phyloP scores from a whole-genome alignment of 2,113 vertebrate genomes.

The Plectropomus leopardus region DNA sequence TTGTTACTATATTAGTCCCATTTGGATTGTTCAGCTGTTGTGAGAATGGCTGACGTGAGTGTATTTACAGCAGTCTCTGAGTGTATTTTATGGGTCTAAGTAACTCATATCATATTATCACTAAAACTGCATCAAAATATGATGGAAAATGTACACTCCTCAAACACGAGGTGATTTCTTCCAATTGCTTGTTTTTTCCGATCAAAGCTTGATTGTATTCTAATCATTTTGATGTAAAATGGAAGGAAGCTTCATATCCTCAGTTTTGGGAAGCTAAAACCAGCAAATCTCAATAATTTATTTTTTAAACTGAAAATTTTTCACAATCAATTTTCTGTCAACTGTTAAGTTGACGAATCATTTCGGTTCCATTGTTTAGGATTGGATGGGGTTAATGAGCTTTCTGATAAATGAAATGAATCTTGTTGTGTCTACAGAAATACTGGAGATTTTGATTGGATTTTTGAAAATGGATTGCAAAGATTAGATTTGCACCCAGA shows the following conservation, averaged over 20 bases:
- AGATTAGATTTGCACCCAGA: not conserved
- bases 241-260: not conserved
- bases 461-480: not conserved
- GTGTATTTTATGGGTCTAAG: too few relatives aligned
- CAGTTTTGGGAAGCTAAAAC: not conserved
- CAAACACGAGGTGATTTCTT: not conserved
- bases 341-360: not conserved
- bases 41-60: not conserved
- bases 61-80: not conserved
- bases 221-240: not conserved
- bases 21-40: not conserved
- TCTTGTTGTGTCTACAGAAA: not conserved
- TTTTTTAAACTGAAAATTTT: not conserved
- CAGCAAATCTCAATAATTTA: not conserved
- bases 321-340: too few relatives aligned
- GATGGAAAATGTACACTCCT: not conserved
- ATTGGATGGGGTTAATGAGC: not conserved
- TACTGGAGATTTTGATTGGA: too few relatives aligned
- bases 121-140: not conserved
- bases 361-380: not conserved
- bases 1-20: not conserved
- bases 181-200: not conserved
- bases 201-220: not conserved
- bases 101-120: too few relatives aligned
- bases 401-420: not conserved